These are phyloP conservation scores for Dinomys branickii DNA, from an alignment of 2,113 vertebrate species.

Conservation along the genomic window DNA sequence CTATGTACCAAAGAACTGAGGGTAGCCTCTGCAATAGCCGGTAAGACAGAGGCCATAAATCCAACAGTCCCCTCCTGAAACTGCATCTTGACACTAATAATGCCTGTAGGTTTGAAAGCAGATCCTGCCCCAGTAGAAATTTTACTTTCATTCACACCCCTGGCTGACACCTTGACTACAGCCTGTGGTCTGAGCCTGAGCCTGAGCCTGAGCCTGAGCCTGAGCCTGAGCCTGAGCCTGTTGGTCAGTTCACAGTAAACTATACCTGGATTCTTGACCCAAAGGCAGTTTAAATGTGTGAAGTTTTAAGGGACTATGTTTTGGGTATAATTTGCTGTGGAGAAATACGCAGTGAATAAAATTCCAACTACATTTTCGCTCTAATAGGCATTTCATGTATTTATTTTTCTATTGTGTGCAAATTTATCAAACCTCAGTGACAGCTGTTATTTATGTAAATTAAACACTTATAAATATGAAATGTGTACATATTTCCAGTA, in stretches of 20 bases:
- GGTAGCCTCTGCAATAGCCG: neutral
- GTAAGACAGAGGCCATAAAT: neutral
- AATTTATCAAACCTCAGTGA: constrained; percentile 52
- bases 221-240: neutral
- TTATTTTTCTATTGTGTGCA: constrained; percentile 39
- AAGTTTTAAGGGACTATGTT: constrained; percentile 39
- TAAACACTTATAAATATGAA: constrained; percentile 57
- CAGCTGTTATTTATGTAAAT: constrained; percentile 25
- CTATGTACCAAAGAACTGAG: neutral
- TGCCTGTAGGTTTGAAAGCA: neutral
- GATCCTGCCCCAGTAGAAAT: neutral
- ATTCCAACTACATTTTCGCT: neutral
- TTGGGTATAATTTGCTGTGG: constrained; percentile 6
- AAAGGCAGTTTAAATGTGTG: neutral
- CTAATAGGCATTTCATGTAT: constrained; percentile 13
- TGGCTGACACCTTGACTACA: neutral
- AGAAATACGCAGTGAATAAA: constrained; percentile 60
- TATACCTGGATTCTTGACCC: neutral
- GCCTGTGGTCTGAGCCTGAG: neutral
- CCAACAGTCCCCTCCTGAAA: neutral
- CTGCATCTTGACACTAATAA: neutral
- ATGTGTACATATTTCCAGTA: neutral
- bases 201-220: too few relatives aligned
- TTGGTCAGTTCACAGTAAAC: neutral
- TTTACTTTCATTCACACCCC: neutral